phyloP scores from a whole-genome alignment of 2,888 invertebrate genomes.

The Himalopsyche anomala region DNA sequence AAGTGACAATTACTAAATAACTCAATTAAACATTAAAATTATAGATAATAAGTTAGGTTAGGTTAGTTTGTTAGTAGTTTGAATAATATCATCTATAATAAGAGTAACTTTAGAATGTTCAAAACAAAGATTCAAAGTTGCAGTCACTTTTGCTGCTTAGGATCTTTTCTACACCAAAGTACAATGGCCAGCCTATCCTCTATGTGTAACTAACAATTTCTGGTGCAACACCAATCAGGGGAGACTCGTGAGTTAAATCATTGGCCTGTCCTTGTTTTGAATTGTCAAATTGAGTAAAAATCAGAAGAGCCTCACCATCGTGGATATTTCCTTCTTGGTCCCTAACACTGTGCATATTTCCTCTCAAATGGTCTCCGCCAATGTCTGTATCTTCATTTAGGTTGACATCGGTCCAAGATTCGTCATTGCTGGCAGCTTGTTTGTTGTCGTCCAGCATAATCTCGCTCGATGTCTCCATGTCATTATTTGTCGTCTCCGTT shows the following conservation, averaged over 20 bases:
- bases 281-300: not conserved
- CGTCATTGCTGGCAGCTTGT: conserved; percentile 83
- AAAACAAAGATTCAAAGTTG: no score
- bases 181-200: no score
- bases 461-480: conserved; percentile 83
- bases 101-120: no score
- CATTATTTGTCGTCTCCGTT: conserved; percentile 83
- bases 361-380: conserved; percentile 75
- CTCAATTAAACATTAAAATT: not conserved
- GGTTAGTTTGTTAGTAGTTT: no score
- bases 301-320: conserved; percentile 64
- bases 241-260: no score
- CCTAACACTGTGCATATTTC: conserved; percentile 75
- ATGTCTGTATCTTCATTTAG: conserved; percentile 87
- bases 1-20: not conserved
- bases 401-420: conserved; percentile 96
- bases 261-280: no score
- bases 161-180: no score
- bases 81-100: no score
- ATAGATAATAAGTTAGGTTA: not conserved
- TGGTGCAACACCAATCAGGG: no score
- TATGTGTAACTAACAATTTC: no score
- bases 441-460: conserved; percentile 84
- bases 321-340: conserved; percentile 84
- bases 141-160: no score